These are phyloP conservation scores for Melitaea cinxia DNA, from an alignment of 1,140 invertebrate genomes.

Conservation along the genomic window DNA sequence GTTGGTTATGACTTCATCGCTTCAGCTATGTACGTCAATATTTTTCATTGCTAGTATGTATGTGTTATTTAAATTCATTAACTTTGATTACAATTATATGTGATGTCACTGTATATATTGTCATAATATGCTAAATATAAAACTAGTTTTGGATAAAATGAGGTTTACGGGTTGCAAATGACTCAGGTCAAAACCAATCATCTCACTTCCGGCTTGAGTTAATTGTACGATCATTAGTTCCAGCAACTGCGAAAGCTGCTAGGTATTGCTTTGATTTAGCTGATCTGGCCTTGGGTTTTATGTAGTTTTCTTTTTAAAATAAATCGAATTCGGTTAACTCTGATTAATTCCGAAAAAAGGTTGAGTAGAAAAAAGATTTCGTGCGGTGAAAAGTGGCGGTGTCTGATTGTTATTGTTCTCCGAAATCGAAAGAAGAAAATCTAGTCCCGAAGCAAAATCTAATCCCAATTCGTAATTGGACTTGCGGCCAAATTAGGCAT, in stretches of 20 bases:
- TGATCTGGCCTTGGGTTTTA: constrained; percentile 46
- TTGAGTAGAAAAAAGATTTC: background rate
- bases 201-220: constrained; percentile 68
- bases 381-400: background rate
- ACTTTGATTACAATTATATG: background rate
- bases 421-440: background rate
- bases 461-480: constrained; percentile 12
- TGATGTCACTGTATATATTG: constrained; percentile 7
- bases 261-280: constrained; percentile 46
- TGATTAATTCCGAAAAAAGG: background rate
- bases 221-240: constrained; percentile 71
- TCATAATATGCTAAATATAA: constrained; percentile 10
- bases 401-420: background rate
- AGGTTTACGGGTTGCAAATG: constrained; percentile 43
- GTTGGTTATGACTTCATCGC: constrained; percentile 69
- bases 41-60: constrained; percentile 23
- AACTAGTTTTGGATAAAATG: constrained; percentile 7
- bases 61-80: constrained; percentile 23
- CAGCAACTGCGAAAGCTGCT: constrained; percentile 58
- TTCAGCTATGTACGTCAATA: constrained; percentile 47
- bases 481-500: constrained; percentile 48
- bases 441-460: constrained; percentile 44
- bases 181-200: constrained; percentile 60
- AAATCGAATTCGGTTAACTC: background rate
- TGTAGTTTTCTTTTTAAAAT: constrained; percentile 9